Evolutionary conservation across 1,140 invertebrate genomes (phyloP), one percentile per base, ranked within the genome.

Genomic region (Paraescarpia echinospica): DNA sequence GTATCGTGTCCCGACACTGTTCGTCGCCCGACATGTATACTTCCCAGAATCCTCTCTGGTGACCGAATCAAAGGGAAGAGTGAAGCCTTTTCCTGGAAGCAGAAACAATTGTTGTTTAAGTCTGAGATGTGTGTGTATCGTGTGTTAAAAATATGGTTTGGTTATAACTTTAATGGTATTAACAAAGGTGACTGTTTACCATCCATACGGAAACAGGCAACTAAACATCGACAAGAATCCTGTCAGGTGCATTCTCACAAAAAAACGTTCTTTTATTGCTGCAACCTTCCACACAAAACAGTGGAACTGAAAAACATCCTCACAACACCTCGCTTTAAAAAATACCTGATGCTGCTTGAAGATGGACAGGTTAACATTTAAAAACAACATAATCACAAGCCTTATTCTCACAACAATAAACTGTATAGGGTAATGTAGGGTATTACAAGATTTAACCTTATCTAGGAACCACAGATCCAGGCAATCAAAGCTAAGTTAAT

Each of bases 1-100:
- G 90, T 34, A 14, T 41, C n/a, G 34, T 22, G 90, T 90, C 18
- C 34, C 90, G 18, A 33, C 35, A 34, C 9, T 41, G 90, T 90
- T 90, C 14, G 90, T 90, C 18, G 90, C 90, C n/a, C 35, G 34
- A n/a, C 90, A 90, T 18, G 90, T 90, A n/a, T 90, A 90, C n/a
- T 18, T 41, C 35, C 90, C 90, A 90, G 90, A 34, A 90, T 90
- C 90, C 59, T 77, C 59, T 18, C 59, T 77, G 0, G 59, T 77
- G 27, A 77, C 22, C 2, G 59, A 77, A 27, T 31, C 27, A 27
- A 77, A 77, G 14, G 59, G 59, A 77, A 77, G 59, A 77, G 59
- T 77, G 59, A 77, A 77, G 59, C 59, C 59, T 77, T 77, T 77
- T 18, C 27, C 59, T 77, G 22, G 27, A 77, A 77, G 22, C 59